Evolutionary conservation across 2,888 invertebrate species (phyloP), one percentile per base, ranked within the genome.

Genomic region (Eilema sororculum): DNA sequence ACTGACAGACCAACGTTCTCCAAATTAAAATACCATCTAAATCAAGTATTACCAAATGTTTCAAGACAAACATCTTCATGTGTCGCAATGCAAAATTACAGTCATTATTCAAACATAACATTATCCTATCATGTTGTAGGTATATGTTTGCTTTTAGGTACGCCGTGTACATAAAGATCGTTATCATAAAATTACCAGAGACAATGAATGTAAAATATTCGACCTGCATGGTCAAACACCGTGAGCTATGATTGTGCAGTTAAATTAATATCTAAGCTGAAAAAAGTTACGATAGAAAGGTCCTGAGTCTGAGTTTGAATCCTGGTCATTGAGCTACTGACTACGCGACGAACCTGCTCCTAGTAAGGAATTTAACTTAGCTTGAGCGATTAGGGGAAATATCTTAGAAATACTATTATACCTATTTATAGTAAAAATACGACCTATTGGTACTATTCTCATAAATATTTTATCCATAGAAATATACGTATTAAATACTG

Each of bases 221-320:
- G 81, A 78, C 86, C 90, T 86, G 90, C 80, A 86, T 89, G 87
- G 84, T 78, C 87, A 89, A 73, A 57, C 77, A 88, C 81, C 88
- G 88, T 88, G 84, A 84, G 79, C 75, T 76, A 82, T 84, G 83
- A 83, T 74, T 79, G 76, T 83, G 46, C 63, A 37, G 67, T 41
- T 65, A 65, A 74, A 72, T 76, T 78, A 81, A 37, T 58, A 37
- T 20, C 10, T 22, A 25, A 33, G 67, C 66, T 25, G 59, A 33
- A 65, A 33, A 52, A 46, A n/a, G 12, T 10, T 16, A 41, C 41
- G 41, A 16, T 41, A 0, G 41, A 16, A 16, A 16, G 41, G 16
- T 13, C 16, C 16, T 16, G 41, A 3, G 16, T 41, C 16, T 16
- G 41, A 3, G 16, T 41, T 41, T 8, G 41, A 16, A 16, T 16